phyloP scores from a whole-genome alignment of 2,797 vertebrate species.

The Rhinella marina region DNA sequence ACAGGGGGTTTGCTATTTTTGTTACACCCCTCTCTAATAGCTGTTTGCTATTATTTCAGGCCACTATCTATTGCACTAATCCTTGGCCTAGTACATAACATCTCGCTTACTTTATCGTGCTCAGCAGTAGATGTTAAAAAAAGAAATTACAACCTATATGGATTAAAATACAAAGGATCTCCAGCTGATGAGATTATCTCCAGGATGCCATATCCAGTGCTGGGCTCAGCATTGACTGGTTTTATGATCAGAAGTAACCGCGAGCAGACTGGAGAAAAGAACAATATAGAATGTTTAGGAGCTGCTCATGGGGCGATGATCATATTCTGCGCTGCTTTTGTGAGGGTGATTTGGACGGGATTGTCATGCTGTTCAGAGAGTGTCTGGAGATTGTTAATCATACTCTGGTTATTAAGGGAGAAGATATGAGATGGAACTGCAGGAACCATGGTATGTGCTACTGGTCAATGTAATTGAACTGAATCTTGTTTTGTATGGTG shows the following conservation, averaged over 20 bases:
- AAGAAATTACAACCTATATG: slow-evolving; percentile 50
- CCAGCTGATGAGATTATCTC: slow-evolving; percentile 38
- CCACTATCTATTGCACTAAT: slow-evolving; percentile 4
- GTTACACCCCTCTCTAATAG: background rate
- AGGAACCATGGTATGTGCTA: slow-evolving; percentile 62
- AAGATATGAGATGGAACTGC: slow-evolving; percentile 70
- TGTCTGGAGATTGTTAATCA: slow-evolving; percentile 65
- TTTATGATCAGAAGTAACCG: background rate
- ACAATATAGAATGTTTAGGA: slow-evolving; percentile 35
- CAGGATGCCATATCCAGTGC: background rate
- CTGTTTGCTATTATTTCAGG: slow-evolving; percentile 17
- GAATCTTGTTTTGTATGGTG: background rate
- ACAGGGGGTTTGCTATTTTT: background rate
- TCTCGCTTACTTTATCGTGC: background rate
- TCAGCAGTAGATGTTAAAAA: slow-evolving; percentile 30
- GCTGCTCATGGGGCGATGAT: slow-evolving; percentile 5
- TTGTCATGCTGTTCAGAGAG: slow-evolving; percentile 49
- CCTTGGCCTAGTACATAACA: slow-evolving; percentile 13
- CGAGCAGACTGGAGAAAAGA: background rate
- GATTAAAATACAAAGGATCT: slow-evolving; percentile 38
- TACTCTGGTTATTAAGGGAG: slow-evolving; percentile 66
- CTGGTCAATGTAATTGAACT: background rate
- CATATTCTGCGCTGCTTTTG: slow-evolving; percentile 40
- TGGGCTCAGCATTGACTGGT: background rate
- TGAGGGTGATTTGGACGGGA: slow-evolving; percentile 43